phyloP scores from a whole-genome alignment of 2,888 invertebrate species.

The Dusona sp. region DNA sequence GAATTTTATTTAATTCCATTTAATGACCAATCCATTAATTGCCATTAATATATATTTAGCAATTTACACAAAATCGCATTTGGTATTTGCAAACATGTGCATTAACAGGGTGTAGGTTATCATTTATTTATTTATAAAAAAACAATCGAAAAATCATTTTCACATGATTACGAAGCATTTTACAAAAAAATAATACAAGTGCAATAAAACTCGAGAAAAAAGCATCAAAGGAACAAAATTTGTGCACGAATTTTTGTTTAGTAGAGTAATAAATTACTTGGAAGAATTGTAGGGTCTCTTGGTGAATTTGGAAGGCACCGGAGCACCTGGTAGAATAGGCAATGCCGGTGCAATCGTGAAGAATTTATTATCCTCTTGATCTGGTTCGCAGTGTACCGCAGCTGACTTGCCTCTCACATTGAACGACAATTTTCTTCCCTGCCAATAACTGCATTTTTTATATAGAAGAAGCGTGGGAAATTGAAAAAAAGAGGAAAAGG shows the following conservation, averaged over 20 bases:
- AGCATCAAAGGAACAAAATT: neutral
- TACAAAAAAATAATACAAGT: neutral
- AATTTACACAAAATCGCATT: neutral
- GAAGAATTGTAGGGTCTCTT: conserved; percentile 80
- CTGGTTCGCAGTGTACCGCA: conserved; percentile 71
- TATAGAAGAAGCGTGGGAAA: neutral
- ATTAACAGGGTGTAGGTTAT: neutral
- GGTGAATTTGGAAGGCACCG: conserved; percentile 79
- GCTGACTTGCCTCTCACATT: conserved; percentile 79
- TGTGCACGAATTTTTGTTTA: too few relatives aligned
- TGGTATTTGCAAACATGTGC: neutral
- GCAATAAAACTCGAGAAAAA: neutral
- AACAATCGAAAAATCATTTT: neutral
- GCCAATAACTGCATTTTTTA: conserved; percentile 25
- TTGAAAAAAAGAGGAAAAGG: neutral
- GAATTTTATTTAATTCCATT: neutral
- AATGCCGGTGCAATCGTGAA: conserved; percentile 82
- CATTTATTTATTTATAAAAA: neutral
- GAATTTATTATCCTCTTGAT: conserved; percentile 77
- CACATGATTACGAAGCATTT: neutral
- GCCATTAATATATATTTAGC: neutral
- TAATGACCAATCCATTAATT: neutral
- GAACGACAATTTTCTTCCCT: conserved; percentile 78
- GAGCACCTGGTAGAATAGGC: conserved; percentile 81
- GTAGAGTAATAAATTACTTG: conserved; percentile 75